These are phyloP conservation scores for Epirrita christyi DNA, from an alignment of 2,888 invertebrate genomes.

Conservation along the genomic window DNA sequence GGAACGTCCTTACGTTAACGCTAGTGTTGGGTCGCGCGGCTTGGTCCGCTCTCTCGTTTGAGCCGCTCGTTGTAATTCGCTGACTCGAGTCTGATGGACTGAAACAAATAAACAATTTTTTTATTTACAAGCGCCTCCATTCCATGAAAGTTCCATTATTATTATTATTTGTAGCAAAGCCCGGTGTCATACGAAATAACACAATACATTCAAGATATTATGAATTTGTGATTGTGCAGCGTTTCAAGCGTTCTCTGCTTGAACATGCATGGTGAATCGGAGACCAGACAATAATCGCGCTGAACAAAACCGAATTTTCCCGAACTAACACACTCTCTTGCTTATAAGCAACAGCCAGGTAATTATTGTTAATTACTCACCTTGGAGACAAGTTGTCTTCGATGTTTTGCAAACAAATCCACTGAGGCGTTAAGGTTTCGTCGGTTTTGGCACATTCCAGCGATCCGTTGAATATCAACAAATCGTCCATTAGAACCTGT, in stretches of 20 bases:
- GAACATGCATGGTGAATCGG: too few relatives aligned
- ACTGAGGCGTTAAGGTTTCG: constrained; percentile 61
- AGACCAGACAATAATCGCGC: too few relatives aligned
- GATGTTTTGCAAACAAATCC: constrained; percentile 70
- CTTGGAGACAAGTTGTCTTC: constrained; percentile 68
- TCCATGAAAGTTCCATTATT: background rate
- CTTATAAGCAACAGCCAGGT: too few relatives aligned
- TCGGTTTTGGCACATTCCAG: constrained; percentile 76
- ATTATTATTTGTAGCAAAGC: background rate
- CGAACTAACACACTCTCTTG: background rate
- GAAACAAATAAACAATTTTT: constrained; percentile 9
- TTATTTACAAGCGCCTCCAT: background rate
- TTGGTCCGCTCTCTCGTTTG: constrained; percentile 72
- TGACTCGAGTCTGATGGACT: constrained; percentile 65
- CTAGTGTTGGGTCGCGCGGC: constrained; percentile 77
- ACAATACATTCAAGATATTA: too few relatives aligned
- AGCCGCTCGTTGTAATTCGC: constrained; percentile 72
- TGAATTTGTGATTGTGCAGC: too few relatives aligned
- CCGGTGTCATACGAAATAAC: too few relatives aligned
- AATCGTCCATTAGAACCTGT: constrained; percentile 92
- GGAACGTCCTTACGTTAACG: constrained; percentile 51
- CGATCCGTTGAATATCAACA: constrained; percentile 91
- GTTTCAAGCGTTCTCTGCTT: too few relatives aligned
- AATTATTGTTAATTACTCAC: constrained; percentile 46
- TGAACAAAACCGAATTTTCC: too few relatives aligned